Conservation (phyloP, 2,113 vertebrate species). For the Corythoichthys haematopterus region DNA sequence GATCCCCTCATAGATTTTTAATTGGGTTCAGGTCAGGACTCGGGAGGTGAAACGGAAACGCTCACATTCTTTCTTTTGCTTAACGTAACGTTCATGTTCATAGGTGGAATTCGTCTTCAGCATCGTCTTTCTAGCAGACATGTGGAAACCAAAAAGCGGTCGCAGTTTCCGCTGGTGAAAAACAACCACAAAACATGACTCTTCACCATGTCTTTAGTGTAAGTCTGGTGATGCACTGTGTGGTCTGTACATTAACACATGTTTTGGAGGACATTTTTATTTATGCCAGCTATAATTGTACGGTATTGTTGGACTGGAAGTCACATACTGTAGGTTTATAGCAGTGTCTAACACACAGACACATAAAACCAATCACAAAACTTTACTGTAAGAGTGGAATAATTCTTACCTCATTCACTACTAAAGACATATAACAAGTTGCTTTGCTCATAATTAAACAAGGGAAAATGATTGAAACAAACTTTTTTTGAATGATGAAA, state of each 20-base stretch:
- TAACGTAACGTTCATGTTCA: background rate
- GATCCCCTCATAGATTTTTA: background rate
- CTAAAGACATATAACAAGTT: too few relatives aligned
- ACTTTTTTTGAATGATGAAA: too few relatives aligned
- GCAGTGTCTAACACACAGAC: background rate
- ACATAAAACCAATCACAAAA: too few relatives aligned
- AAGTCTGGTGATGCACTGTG: conserved; percentile 4
- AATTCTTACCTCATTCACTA: background rate
- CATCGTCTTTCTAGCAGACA: background rate
- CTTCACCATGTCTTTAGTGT: background rate
- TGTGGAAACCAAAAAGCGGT: background rate
- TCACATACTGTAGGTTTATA: background rate
- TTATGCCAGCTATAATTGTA: background rate
- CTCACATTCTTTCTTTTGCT: background rate
- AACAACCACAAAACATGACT: conserved; percentile 5
- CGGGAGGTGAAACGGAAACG: background rate
- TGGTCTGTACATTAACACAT: background rate
- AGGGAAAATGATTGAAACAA: too few relatives aligned
- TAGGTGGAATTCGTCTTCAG: background rate
- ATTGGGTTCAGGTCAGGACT: background rate
- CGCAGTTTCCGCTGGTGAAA: background rate
- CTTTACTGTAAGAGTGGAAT: background rate
- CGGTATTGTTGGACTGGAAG: background rate
- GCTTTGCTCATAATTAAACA: too few relatives aligned
- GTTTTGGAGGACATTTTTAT: background rate